Conservation (phyloP, 2,113 vertebrate species). For the Mirounga angustirostris region DNA sequence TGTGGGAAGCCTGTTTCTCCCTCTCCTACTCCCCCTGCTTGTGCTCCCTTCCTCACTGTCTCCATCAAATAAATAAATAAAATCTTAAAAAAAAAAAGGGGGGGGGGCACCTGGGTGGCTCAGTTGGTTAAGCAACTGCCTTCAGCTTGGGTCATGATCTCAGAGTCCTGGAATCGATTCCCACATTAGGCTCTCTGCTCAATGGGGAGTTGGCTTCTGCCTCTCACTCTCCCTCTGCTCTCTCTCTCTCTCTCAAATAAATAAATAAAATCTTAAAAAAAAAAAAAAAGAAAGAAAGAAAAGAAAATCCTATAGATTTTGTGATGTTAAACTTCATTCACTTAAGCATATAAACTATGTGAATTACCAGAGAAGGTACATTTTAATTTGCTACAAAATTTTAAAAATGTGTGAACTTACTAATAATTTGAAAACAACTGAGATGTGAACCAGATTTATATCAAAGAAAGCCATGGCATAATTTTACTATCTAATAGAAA, state of each 20-base stretch:
- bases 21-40: too few relatives aligned
- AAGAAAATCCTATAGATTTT: neutral
- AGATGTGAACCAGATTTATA: neutral
- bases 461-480: neutral
- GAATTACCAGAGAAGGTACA: neutral
- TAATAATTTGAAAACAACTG: neutral
- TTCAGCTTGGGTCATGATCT: too few relatives aligned
- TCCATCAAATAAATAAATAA: too few relatives aligned
- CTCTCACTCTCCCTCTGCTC: too few relatives aligned
- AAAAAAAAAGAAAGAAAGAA: neutral
- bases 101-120: too few relatives aligned
- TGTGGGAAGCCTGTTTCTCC: too few relatives aligned
- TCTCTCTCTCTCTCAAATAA: neutral
- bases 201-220: too few relatives aligned
- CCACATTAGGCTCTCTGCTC: too few relatives aligned
- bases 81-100: too few relatives aligned
- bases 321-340: slow-evolving; percentile 32
- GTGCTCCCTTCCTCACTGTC: too few relatives aligned
- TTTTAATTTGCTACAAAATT: slow-evolving; percentile 49
- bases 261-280: neutral
- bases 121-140: too few relatives aligned
- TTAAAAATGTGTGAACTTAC: slow-evolving; percentile 1
- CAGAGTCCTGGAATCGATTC: too few relatives aligned
- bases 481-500: slow-evolving; percentile 39
- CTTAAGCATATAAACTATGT: neutral